Percentiles rank a stretch among this genome's conserved stretches.
Evolutionary conservation across 2,888 invertebrate species (phyloP).

Genomic region (Ypsolopha scabrella): DNA sequence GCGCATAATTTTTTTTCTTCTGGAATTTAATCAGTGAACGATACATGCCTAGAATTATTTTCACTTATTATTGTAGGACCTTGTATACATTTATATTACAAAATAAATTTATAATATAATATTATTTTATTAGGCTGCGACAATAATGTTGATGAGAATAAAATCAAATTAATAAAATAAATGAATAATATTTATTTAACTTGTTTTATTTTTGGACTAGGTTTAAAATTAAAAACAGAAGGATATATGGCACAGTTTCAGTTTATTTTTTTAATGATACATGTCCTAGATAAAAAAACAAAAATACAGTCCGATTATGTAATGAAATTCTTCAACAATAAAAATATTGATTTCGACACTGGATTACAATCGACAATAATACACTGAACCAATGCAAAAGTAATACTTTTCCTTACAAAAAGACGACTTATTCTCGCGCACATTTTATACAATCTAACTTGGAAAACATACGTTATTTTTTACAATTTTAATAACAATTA

Average conservation of each 20-base stretch:
- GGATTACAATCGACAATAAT: conserved; percentile 18
- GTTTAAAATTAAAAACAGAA: conserved; percentile 24
- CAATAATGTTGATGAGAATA: too few species aligned
- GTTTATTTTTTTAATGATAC: conserved; percentile 65
- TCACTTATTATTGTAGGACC: too few species aligned
- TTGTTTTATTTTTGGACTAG: too few species aligned
- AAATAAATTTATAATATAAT: too few species aligned
- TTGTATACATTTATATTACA: too few species aligned
- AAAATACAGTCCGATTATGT: conserved; percentile 68
- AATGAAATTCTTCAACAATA: conserved; percentile 50
- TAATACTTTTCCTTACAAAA: conserved; percentile 28
- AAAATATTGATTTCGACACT: conserved; percentile 19
- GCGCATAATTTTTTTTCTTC: too few species aligned
- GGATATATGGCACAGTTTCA: conserved; percentile 64
- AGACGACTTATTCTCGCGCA: conserved; percentile 16
- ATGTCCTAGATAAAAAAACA: conserved; percentile 65
- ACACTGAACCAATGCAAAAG: conserved; percentile 10
- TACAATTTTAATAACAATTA: conserved; percentile 49
- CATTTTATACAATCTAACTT: conserved; percentile 41
- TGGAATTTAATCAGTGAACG: too few species aligned
- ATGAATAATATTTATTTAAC: too few species aligned
- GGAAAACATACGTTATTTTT: conserved; percentile 42
- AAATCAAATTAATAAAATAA: too few species aligned
- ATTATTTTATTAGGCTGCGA: too few species aligned
- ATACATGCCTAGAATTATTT: too few species aligned